Percentiles rank a stretch among this genome's conserved stretches.
These are phyloP conservation scores for Andrena bicolor DNA, from an alignment of 2,888 invertebrate genomes.

Conservation along the genomic window DNA sequence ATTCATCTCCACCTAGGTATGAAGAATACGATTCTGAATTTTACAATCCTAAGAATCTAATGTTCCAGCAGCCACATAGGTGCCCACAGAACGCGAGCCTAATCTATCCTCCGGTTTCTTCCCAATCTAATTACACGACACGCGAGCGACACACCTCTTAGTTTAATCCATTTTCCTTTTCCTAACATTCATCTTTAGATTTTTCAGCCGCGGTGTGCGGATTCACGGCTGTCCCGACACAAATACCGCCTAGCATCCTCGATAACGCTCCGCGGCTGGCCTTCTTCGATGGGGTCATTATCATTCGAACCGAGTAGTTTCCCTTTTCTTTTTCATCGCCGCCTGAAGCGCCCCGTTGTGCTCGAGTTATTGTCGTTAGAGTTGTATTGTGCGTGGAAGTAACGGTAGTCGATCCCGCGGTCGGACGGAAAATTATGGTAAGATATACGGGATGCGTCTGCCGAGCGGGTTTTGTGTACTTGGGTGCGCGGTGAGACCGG, in stretches of 20 bases:
- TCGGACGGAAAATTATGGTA: constrained; percentile 57
- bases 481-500: constrained; percentile 45
- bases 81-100: background rate
- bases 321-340: constrained; percentile 14
- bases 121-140: background rate
- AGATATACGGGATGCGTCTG: constrained; percentile 52
- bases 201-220: background rate
- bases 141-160: background rate
- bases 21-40: background rate
- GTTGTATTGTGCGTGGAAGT: constrained; percentile 21
- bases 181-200: background rate
- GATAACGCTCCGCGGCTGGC: background rate
- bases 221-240: background rate
- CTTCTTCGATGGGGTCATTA: background rate
- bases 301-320: constrained; percentile 3
- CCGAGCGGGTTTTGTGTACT: constrained; percentile 40
- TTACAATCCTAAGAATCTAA: background rate
- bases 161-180: background rate
- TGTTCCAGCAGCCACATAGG: too few species aligned
- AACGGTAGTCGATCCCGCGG: constrained; percentile 30
- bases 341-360: background rate
- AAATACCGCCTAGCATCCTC: background rate
- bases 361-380: constrained; percentile 23
- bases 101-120: background rate
- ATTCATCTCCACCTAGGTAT: background rate